Conservation (phyloP, 2,888 invertebrate species). For the Melanchra persicariae region DNA sequence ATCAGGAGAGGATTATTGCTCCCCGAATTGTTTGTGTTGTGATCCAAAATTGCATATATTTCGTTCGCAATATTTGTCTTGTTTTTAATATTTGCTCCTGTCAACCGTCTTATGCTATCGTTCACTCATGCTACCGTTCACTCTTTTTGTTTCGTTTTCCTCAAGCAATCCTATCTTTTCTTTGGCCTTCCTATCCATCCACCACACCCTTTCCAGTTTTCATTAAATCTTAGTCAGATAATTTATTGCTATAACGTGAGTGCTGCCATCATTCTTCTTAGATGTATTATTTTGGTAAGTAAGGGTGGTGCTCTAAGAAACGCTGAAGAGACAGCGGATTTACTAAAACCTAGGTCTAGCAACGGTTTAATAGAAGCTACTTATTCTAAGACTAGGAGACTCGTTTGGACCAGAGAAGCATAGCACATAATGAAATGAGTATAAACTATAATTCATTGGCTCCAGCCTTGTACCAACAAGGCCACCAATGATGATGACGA, state of each 20-base stretch:
- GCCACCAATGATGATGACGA: not conserved
- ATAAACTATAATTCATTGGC: too few species aligned
- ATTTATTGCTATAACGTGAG: constrained; percentile 73
- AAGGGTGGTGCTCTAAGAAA: not conserved
- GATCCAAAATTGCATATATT: not conserved
- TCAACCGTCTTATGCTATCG: too few species aligned
- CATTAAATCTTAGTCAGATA: constrained; percentile 62
- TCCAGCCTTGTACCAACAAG: not conserved
- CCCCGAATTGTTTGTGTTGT: not conserved
- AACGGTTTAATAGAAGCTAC: not conserved
- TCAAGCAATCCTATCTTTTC: not conserved
- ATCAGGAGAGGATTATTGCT: not conserved
- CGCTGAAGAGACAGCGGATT: not conserved
- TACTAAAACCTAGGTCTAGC: too few species aligned
- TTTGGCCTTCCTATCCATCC: not conserved
- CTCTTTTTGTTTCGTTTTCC: not conserved
- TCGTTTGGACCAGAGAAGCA: not conserved
- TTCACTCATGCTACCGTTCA: too few species aligned
- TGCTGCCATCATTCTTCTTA: constrained; percentile 13
- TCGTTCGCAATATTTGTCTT: not conserved
- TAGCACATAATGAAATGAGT: not conserved
- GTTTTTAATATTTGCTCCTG: too few species aligned
- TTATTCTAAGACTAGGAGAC: not conserved
- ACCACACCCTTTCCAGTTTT: not conserved
- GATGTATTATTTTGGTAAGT: not conserved